Base-by-base conservation (phyloP, 1,140 invertebrate genomes). In the Drosophila repleta region DNA sequence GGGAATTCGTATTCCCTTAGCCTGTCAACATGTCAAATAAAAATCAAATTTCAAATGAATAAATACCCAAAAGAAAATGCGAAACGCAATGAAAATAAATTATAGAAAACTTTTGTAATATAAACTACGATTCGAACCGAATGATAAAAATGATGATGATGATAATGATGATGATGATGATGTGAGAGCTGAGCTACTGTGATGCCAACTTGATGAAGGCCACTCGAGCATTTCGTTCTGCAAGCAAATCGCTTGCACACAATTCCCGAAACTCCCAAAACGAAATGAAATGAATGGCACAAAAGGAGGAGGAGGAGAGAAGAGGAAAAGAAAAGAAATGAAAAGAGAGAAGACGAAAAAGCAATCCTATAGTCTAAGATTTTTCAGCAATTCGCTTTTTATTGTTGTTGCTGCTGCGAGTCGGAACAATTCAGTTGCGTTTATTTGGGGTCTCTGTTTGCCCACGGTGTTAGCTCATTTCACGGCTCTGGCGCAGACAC, bases 41-140 rank as follows among this genome's bases (percentile, higher is more conserved):
- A 87, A 88, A 87, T 87, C 82, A 87, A 88, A 87, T 87, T 88
- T 87, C 83, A 79, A 88, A 83, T 83, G 71, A 72, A 83, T 83
- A 83, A 84, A 83, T 71, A 64, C 73, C 48, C 74, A 65, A 81
- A 81, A 78, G 74, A 74, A 75, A 82, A 69, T 64, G 78, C 66
- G 70, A 81, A 57, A 87, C 71, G 82, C 82, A 87, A 87, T 87
- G 82, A 82, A 87, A 87, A 87, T 87, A 87, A 87, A 88, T 87
- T 87, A 87, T 88, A 67, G 63, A 77, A 85, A 87, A 87, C 82
- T 85, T 85, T 85, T 85, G 82, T 81, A 81, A 85, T 85, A 85
- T 81, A 81, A 85, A 87, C 81, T 87, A 84, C 74, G 68, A 49
- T 62, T 69, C 39, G 15, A 52, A 53, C 35, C 17, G 58, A 58